Base-by-base conservation (phyloP, 1,140 invertebrate genomes). In the Drosophila murphyi region DNA sequence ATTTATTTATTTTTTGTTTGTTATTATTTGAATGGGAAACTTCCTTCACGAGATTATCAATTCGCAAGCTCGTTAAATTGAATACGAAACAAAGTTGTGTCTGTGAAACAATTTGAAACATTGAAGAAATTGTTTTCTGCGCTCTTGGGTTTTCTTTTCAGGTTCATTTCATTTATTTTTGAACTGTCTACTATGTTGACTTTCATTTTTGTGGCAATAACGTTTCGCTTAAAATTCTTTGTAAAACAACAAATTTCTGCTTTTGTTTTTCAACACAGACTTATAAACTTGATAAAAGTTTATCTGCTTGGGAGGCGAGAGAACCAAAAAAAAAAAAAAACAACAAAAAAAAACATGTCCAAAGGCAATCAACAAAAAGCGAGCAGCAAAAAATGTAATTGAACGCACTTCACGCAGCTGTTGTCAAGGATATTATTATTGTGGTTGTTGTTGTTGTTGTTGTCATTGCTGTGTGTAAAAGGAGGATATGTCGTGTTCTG, bases 331-430 rank as follows among this genome's bases (percentile, higher is more conserved):
- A 51, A 59, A 51, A 73, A 48, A 37, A 43, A 45, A 60, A 20
- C 41, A 12, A 28, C n/a, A n/a, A 51, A 39, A 45, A 45, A 41
- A 64, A 65, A 28, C 56, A 61, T 20, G 35, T 34, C 39, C 10
- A 43, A 3, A 35, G 43, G 29, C 45, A 50, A 63, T 32, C 4
- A 63, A 56, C 47, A 52, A 52, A 72, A 76, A 61, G 51, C 35
- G n/a, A 62, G 7, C 41, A 34, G 20, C 28, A 32, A 82, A 76
- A 67, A 68, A 74, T 64, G 72, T 83, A 87, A 89, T 89, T 87
- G 83, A 83, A 87, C 85, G 85, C 76, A 89, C 83, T 88, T 80
- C 77, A 74, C 69, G 82, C 82, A 87, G 82, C 82, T 87, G 82
- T 89, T 87, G 83, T 80, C 80, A 70, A 48, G 57, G 50, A 52